Evolutionary conservation across 1,140 invertebrate genomes (phyloP).

Genomic region (Leguminivora glycinivorella): DNA sequence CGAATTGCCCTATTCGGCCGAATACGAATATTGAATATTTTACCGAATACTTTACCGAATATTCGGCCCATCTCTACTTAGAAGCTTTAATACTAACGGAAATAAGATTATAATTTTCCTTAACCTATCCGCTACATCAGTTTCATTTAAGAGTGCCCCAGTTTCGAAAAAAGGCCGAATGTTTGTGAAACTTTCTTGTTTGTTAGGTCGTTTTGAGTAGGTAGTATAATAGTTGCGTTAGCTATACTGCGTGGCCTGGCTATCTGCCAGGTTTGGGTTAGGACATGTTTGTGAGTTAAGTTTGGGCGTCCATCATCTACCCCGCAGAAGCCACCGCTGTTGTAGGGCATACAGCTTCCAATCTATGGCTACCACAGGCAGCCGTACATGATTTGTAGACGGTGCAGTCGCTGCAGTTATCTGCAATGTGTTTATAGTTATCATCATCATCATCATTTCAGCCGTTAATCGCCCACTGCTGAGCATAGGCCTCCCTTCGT

Average conservation of each 20-base stretch:
- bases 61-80: too few species aligned
- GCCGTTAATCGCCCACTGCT: too few species aligned
- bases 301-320: neutral
- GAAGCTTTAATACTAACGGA: neutral
- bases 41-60: too few species aligned
- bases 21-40: too few species aligned
- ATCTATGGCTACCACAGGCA: too few species aligned
- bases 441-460: too few species aligned
- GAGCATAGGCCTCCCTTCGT: too few species aligned
- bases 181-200: neutral
- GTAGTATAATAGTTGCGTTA: neutral
- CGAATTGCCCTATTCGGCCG: too few species aligned
- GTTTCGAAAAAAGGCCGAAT: neutral
- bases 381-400: too few species aligned
- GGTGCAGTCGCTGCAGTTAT: too few species aligned
- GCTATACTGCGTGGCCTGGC: neutral
- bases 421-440: too few species aligned
- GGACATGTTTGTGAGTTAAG: conserved; percentile 5
- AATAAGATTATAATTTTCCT: neutral
- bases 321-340: neutral
- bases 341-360: too few species aligned
- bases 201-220: neutral
- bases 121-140: neutral
- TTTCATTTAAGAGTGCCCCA: neutral
- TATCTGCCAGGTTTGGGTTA: conserved; percentile 15